Conservation (phyloP, 2,797 vertebrate species). For the Pagetopsis macropterus region DNA sequence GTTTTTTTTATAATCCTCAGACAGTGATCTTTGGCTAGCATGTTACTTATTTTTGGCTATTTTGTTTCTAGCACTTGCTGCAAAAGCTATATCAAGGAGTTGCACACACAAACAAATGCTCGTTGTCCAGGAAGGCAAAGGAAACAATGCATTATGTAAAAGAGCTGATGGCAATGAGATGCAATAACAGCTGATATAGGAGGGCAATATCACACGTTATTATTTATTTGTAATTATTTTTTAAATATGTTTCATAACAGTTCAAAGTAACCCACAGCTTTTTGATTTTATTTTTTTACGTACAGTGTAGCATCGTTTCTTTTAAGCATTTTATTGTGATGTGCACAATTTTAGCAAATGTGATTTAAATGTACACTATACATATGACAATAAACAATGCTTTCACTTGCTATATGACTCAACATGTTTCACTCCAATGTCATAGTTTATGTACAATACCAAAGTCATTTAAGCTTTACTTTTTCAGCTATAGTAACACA, state of each 20-base stretch:
- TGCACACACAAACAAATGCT: not conserved
- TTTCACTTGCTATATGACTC: slow-evolving; percentile 3
- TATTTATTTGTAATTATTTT: slow-evolving; percentile 52
- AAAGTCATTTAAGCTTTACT: not conserved
- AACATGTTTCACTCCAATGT: not conserved
- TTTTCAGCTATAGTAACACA: not conserved
- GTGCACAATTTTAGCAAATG: not conserved
- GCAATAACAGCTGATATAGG: not conserved
- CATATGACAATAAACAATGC: slow-evolving; percentile 35
- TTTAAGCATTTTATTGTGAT: no score
- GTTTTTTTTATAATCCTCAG: not conserved
- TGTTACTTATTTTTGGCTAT: no score
- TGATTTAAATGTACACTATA: slow-evolving; percentile 40
- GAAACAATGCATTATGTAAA: not conserved
- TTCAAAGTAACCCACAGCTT: not conserved
- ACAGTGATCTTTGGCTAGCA: no score
- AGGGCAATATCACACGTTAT: not conserved
- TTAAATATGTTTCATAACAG: not conserved
- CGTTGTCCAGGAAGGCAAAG: not conserved
- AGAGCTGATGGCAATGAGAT: not conserved
- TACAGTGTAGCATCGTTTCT: no score
- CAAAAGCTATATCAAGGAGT: not conserved
- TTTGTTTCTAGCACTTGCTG: no score
- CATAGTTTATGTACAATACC: not conserved
- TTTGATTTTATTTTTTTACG: no score